Base-by-base conservation (phyloP, 2,888 invertebrate genomes). In the Thyatira batis region DNA sequence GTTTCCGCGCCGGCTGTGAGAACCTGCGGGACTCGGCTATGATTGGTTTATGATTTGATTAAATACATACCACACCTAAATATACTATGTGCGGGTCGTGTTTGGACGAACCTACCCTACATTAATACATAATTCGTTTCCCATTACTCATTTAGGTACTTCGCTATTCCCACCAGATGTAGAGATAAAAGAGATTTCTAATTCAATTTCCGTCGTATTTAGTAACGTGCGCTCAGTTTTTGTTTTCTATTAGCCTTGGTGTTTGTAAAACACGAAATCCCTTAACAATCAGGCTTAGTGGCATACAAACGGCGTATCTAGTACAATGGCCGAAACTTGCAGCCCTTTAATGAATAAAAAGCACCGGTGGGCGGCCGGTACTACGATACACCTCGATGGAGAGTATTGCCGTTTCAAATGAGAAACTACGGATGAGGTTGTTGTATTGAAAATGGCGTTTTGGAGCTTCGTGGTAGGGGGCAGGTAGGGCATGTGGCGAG, bases 401-500 rank as follows among this genome's bases (percentile, higher is more conserved):
- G 63, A 63, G 63, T 60, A 61, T 70, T 71, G 58, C 57, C 69
- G 68, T 53, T 58, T 54, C 52, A 58, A 55, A 71, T 67, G 54
- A 58, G 63, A 63, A 52, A 61, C 54, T 63, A 71, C 60, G 69
- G 72, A 67, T 73, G 64, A 67, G 73, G 73, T 65, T 73, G 74
- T 81, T 69, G 71, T 66, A 63, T 65, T 59, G 65, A 68, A 71
- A 64, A 72, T 62, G 75, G 61, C 68, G 77, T 77, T 82, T 82
- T 71, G 63, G 76, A 73, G 71, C 75, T 68, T 59, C 82, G 69
- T 89, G 84, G 89, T 90, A 89, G 72, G 74, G 78, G 89, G 82
- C 89, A 91, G 91, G 91, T 92, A 89, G 91, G 89, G 88, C 89
- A 90, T 92, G 90, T 89, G 91, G 92, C 86, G 85, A 90, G 91